These are phyloP conservation scores for Darevskia nairensis DNA, from an alignment of 2,797 vertebrate species.

Conservation along the genomic window DNA sequence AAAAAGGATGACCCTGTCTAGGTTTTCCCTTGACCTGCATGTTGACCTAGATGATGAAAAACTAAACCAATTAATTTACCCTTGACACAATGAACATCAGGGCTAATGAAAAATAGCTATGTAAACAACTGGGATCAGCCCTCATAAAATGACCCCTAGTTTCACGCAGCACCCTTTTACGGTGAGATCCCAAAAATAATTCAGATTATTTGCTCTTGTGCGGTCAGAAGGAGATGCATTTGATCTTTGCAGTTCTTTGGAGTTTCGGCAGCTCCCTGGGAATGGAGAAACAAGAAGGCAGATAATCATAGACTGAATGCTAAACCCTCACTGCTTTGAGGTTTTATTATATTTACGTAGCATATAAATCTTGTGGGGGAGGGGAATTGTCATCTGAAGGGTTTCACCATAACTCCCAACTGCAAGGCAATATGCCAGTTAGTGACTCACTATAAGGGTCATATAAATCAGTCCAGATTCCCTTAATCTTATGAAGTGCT, in stretches of 20 bases:
- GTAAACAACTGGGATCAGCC: conserved; percentile 56
- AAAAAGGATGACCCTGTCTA: conserved; percentile 49
- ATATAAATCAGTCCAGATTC: neutral
- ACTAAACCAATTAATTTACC: conserved; percentile 62
- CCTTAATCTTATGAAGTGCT: neutral
- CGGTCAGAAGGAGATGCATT: conserved; percentile 41
- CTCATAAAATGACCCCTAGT: conserved; percentile 13
- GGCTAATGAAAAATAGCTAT: conserved; percentile 52
- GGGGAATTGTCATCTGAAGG: neutral
- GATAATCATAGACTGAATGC: neutral
- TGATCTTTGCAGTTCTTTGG: conserved; percentile 24
- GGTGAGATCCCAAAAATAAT: conserved; percentile 26
- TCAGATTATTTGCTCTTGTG: conserved; percentile 40
- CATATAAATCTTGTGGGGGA: too few relatives aligned
- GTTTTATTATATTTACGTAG: too few relatives aligned
- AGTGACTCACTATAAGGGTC: neutral
- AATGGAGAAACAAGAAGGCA: conserved; percentile 36
- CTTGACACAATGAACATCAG: conserved; percentile 37
- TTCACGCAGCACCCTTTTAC: conserved; percentile 39
- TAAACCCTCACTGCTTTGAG: neutral
- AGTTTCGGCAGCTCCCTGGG: conserved; percentile 48
- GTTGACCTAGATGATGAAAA: conserved; percentile 63
- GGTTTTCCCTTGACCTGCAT: conserved; percentile 59
- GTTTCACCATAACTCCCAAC: neutral
- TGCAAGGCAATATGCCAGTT: neutral